phyloP scores from a whole-genome alignment of 1,140 invertebrate species.

The Mercenaria mercenaria region DNA sequence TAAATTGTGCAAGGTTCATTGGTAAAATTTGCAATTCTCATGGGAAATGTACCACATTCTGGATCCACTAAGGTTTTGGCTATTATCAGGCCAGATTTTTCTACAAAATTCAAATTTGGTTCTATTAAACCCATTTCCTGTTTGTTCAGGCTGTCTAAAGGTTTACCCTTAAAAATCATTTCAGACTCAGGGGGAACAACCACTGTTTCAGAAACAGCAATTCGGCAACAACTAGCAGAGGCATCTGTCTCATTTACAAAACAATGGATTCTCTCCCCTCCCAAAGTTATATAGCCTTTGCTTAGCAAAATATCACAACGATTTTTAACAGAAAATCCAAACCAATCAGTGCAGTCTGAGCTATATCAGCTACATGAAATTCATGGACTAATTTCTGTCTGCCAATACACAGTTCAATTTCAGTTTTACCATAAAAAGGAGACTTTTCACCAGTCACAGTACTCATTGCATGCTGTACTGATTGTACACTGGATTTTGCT shows the following conservation, averaged over 20 bases:
- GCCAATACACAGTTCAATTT: background rate
- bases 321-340: constrained; percentile 45
- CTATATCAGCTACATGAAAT: too few relatives aligned
- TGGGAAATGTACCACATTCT: background rate
- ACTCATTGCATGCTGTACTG: constrained; percentile 44
- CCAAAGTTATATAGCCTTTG: background rate
- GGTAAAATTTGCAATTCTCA: background rate
- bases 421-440: constrained; percentile 51
- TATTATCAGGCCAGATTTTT: too few relatives aligned
- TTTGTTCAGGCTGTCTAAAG: too few relatives aligned
- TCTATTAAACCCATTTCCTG: too few relatives aligned
- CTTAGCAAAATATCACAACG: background rate
- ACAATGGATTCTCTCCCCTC: background rate
- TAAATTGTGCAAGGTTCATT: background rate
- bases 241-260: background rate
- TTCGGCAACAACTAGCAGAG: too few relatives aligned
- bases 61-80: too few relatives aligned
- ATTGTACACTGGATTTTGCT: background rate
- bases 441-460: constrained; percentile 67
- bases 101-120: too few relatives aligned
- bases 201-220: too few relatives aligned
- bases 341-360: background rate
- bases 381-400: too few relatives aligned
- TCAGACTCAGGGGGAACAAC: too few relatives aligned
- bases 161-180: too few relatives aligned